Conservation (phyloP, 2,797 vertebrate genomes). For the Mallotus villosus region DNA sequence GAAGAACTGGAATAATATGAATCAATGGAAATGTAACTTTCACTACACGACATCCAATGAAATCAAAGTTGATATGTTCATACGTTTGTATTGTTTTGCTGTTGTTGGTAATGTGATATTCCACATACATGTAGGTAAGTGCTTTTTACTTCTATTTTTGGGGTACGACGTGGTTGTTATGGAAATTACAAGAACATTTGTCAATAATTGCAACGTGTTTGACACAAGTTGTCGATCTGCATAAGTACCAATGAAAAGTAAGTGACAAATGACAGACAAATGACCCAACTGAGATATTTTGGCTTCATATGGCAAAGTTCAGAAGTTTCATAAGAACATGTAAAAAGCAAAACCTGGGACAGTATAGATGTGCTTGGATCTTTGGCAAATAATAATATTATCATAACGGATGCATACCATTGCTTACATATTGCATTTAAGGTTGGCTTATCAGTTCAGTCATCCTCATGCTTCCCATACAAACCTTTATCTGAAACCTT, state of each 20-base stretch:
- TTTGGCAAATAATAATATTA: slow-evolving; percentile 69
- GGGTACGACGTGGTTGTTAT: slow-evolving; percentile 15
- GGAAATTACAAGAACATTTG: background rate
- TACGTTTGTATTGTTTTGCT: slow-evolving; percentile 36
- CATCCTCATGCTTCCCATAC: slow-evolving; percentile 28
- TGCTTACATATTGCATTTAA: slow-evolving; percentile 69
- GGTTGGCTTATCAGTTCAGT: slow-evolving; percentile 35
- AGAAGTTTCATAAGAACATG: slow-evolving; percentile 11
- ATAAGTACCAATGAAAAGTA: background rate
- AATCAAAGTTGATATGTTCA: slow-evolving; percentile 18
- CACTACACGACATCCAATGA: slow-evolving; percentile 39
- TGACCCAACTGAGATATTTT: slow-evolving; percentile 1
- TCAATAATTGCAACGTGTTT: background rate
- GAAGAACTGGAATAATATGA: slow-evolving; percentile 25
- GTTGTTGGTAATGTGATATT: slow-evolving; percentile 29
- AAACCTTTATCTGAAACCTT: slow-evolving; percentile 22
- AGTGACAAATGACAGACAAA: slow-evolving; percentile 18
- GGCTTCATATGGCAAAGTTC: background rate
- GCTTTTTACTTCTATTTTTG: slow-evolving; percentile 42
- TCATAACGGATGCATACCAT: slow-evolving; percentile 51
- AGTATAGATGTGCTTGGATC: slow-evolving; percentile 51
- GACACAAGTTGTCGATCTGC: background rate
- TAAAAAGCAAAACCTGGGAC: slow-evolving; percentile 45
- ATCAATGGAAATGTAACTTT: slow-evolving; percentile 27
- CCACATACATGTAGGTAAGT: slow-evolving; percentile 39